Percentiles rank a stretch among this genome's conserved stretches.
Conservation (phyloP, 1,140 invertebrate species). For the Drosophila yakuba region DNA sequence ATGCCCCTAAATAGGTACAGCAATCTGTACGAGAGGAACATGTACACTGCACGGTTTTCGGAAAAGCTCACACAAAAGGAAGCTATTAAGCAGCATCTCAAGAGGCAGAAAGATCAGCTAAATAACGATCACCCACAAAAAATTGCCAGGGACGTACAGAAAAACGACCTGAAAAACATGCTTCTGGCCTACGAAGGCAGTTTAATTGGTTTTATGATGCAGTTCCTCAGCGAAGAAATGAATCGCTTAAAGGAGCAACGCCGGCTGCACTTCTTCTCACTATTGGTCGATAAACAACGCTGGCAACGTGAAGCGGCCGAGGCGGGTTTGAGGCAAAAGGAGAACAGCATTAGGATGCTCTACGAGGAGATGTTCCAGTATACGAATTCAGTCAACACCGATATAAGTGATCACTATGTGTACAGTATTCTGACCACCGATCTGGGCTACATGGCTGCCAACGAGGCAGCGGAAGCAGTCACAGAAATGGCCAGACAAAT, state of each 20-base stretch:
- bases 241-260: conserved; percentile 88
- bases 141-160: neutral
- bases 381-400: conserved; percentile 85
- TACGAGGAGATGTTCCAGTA: conserved; percentile 89
- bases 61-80: neutral
- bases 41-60: neutral
- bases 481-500: conserved; percentile 86
- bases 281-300: conserved; percentile 88
- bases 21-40: neutral
- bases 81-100: neutral
- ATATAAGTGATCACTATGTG: conserved; percentile 88
- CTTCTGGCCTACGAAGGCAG: conserved; percentile 65
- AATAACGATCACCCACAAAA: neutral
- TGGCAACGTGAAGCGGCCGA: conserved; percentile 88
- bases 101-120: neutral
- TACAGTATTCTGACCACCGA: conserved; percentile 88
- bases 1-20: neutral
- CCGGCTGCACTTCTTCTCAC: conserved; percentile 88
- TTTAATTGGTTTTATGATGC: conserved; percentile 68
- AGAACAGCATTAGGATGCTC: conserved; percentile 87
- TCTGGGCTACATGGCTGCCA: conserved; percentile 86
- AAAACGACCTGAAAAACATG: conserved; percentile 30
- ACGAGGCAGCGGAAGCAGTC: conserved; percentile 86
- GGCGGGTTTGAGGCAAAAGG: conserved; percentile 88
- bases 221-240: conserved; percentile 87